phyloP scores from a whole-genome alignment of 2,797 vertebrate species.

The Schizopygopsis malacanthus region DNA sequence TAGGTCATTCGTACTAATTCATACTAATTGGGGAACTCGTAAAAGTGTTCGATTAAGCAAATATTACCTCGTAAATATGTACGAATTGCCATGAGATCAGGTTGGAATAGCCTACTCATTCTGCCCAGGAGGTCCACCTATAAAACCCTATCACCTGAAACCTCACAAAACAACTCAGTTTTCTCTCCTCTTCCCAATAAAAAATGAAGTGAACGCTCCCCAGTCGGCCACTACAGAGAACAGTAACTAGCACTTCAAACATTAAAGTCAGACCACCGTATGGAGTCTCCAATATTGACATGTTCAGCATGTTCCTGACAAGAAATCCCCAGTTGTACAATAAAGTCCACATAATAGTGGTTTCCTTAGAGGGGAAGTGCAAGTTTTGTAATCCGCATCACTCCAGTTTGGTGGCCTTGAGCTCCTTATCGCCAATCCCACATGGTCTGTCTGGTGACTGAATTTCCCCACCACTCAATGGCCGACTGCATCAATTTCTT shows the following conservation, averaged over 20 bases:
- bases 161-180: conserved; percentile 16
- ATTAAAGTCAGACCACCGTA: conserved; percentile 24
- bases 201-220: conserved; percentile 27
- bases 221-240: conserved; percentile 15
- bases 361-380: conserved; percentile 58
- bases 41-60: too few relatives aligned
- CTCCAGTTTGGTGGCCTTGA: conserved; percentile 56
- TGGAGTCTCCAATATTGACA: conserved; percentile 41
- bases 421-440: conserved; percentile 74
- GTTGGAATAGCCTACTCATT: background rate
- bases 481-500: conserved; percentile 66
- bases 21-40: too few relatives aligned
- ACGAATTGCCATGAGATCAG: too few relatives aligned
- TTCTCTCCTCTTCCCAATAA: conserved; percentile 8
- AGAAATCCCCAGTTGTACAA: conserved; percentile 47
- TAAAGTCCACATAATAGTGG: conserved; percentile 53
- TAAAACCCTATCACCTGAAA: conserved; percentile 11
- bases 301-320: conserved; percentile 58
- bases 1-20: too few relatives aligned
- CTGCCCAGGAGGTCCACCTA: background rate
- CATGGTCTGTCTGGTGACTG: conserved; percentile 63
- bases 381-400: conserved; percentile 58
- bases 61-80: too few relatives aligned
- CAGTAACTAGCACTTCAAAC: conserved; percentile 47
- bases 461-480: conserved; percentile 57